A percentile compares a stretch with the other conserved stretches of the same genome.
Conservation (phyloP, 2,888 invertebrate genomes). For the Conops quadrifasciatus region DNA sequence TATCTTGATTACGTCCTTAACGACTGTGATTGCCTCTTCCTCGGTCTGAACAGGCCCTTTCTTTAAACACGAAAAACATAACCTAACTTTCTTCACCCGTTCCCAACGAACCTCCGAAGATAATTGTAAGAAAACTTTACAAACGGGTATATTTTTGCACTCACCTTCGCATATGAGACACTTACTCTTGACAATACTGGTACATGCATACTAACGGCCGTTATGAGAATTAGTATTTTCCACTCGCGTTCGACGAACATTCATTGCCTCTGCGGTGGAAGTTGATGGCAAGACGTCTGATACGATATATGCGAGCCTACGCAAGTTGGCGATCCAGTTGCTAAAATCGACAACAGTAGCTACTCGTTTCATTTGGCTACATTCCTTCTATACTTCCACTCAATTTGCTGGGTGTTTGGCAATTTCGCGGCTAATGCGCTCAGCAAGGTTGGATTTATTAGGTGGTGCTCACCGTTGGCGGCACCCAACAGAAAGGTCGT, state of each 20-base stretch:
- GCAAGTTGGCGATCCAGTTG: slow-evolving; percentile 17
- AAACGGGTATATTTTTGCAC: background rate
- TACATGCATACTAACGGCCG: slow-evolving; percentile 19
- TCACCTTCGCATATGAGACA: slow-evolving; percentile 23
- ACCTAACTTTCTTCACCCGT: slow-evolving; percentile 17
- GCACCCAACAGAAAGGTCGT: slow-evolving; percentile 25
- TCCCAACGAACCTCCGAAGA: slow-evolving; percentile 26
- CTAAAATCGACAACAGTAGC: slow-evolving; percentile 30
- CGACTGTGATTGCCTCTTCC: background rate
- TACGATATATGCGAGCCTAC: background rate
- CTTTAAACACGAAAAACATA: slow-evolving; percentile 35
- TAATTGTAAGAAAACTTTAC: background rate
- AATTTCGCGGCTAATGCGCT: slow-evolving; percentile 35
- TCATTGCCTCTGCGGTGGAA: too few species aligned
- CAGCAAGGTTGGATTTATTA: slow-evolving; percentile 38
- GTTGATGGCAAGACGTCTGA: too few species aligned
- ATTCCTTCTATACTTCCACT: slow-evolving; percentile 30
- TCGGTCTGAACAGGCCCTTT: slow-evolving; percentile 4
- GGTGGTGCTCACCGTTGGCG: slow-evolving; percentile 28
- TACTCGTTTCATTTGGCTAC: background rate
- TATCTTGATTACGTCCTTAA: background rate
- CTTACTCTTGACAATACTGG: slow-evolving; percentile 26
- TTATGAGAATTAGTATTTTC: too few species aligned
- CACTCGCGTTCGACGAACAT: too few species aligned
- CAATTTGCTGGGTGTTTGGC: slow-evolving; percentile 24